These are phyloP conservation scores for Chromobotia macracanthus DNA, from an alignment of 2,797 vertebrate genomes.

Conservation along the genomic window DNA sequence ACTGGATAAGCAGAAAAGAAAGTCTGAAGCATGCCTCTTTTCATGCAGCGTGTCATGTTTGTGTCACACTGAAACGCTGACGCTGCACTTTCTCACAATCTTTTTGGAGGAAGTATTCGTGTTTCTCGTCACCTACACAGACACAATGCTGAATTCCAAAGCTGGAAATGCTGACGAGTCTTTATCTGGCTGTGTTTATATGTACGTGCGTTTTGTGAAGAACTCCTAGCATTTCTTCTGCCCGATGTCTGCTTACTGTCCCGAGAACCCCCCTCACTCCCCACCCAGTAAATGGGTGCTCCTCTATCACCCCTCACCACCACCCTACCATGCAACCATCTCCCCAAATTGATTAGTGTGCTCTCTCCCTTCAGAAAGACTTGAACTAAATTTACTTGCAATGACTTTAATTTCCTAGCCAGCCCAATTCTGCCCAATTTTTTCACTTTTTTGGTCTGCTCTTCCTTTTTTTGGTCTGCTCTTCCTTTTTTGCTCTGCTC, in stretches of 20 bases:
- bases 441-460: constrained; percentile 39
- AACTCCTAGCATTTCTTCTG: constrained; percentile 3
- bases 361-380: constrained; percentile 82
- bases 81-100: constrained; percentile 21
- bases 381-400: constrained; percentile 85
- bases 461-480: constrained; percentile 24
- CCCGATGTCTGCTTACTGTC: constrained; percentile 70
- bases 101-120: constrained; percentile 8
- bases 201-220: constrained; percentile 15
- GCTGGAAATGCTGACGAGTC: constrained; percentile 27
- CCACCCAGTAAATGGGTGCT: constrained; percentile 69
- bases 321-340: constrained; percentile 66
- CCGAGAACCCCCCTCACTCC: constrained; percentile 37
- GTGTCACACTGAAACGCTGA: constrained; percentile 16
- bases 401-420: constrained; percentile 84
- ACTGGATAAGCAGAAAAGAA: constrained; percentile 15
- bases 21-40: neutral
- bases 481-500: too few relatives aligned
- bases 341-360: constrained; percentile 83
- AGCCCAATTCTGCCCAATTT: constrained; percentile 67
- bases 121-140: constrained; percentile 28
- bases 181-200: constrained; percentile 38
- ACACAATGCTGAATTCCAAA: constrained; percentile 40
- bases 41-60: constrained; percentile 2
- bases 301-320: constrained; percentile 64